These are phyloP conservation scores for Ochropleura plecta DNA, from an alignment of 2,888 invertebrate genomes.

Conservation along the genomic window DNA sequence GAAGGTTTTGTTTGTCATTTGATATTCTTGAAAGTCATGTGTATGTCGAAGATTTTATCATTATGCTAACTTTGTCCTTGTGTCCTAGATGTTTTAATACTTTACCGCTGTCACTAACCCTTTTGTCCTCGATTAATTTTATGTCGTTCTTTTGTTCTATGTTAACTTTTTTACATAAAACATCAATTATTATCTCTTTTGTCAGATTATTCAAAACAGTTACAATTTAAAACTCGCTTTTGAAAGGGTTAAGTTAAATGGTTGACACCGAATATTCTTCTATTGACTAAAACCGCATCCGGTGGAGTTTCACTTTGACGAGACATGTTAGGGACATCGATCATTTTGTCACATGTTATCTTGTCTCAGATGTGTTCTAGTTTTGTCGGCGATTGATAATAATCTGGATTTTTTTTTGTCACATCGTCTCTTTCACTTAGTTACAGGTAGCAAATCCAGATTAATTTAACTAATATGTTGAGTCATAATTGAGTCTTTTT, in stretches of 20 bases:
- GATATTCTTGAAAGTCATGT: slow-evolving; percentile 47
- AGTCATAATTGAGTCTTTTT: slow-evolving; percentile 9
- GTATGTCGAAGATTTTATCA: slow-evolving; percentile 1
- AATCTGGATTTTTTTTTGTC: slow-evolving; percentile 30
- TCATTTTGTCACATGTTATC: slow-evolving; percentile 58
- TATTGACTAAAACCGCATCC: slow-evolving; percentile 49
- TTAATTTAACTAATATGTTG: neutral
- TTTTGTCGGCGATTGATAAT: slow-evolving; percentile 40
- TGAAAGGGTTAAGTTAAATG: slow-evolving; percentile 8
- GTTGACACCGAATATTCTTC: slow-evolving; percentile 29
- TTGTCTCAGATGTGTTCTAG: slow-evolving; percentile 53
- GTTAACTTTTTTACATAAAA: slow-evolving; percentile 1
- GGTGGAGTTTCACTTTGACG: slow-evolving; percentile 21
- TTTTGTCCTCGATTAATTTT: slow-evolving; percentile 5
- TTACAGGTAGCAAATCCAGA: slow-evolving; percentile 1
- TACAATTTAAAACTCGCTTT: slow-evolving; percentile 7
- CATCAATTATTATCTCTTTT: slow-evolving; percentile 14
- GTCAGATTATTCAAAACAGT: slow-evolving; percentile 12
- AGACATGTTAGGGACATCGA: slow-evolving; percentile 44
- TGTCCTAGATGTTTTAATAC: slow-evolving; percentile 12
- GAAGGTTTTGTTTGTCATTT: slow-evolving; percentile 48
- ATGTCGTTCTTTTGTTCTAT: slow-evolving; percentile 6
- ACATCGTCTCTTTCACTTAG: slow-evolving; percentile 1
- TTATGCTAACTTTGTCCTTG: neutral
- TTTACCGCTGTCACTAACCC: neutral